phyloP scores from a whole-genome alignment of 2,888 invertebrate species.

The Cepaea hortensis region DNA sequence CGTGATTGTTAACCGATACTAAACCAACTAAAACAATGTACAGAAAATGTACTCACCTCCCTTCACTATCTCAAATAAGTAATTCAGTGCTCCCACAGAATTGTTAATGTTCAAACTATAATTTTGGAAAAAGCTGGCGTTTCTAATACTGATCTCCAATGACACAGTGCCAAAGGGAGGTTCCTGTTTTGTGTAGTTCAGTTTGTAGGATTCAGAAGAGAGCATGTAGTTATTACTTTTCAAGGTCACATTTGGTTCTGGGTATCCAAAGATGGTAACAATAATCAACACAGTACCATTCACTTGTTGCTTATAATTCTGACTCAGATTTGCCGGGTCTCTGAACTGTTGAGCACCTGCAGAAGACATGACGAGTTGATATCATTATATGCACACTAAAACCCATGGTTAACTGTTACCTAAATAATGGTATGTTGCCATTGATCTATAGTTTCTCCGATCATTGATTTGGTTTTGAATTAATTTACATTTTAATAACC shows the following conservation, averaged over 20 bases:
- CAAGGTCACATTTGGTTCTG: background rate
- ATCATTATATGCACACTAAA: too few species aligned
- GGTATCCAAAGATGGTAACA: constrained; percentile 9
- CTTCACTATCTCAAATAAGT: background rate
- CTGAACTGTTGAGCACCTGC: background rate
- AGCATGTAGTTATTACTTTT: background rate
- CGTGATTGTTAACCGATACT: too few species aligned
- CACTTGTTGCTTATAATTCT: background rate
- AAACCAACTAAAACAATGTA: too few species aligned
- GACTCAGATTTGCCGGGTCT: background rate
- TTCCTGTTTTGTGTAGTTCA: background rate
- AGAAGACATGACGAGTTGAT: too few species aligned
- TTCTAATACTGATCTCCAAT: background rate
- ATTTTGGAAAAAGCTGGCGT: background rate
- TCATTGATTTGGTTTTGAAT: too few species aligned
- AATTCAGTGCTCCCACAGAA: background rate
- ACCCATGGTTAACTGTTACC: too few species aligned
- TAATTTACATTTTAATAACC: too few species aligned
- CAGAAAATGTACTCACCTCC: background rate
- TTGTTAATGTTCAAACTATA: constrained; percentile 4
- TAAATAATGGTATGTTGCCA: too few species aligned
- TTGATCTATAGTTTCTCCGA: too few species aligned
- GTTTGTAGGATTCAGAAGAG: background rate
- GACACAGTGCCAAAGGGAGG: background rate
- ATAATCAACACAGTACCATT: background rate